Evolutionary conservation across 2,888 invertebrate species (phyloP), one percentile per base, ranked within the genome.

Genomic region (Metellina segmentata): DNA sequence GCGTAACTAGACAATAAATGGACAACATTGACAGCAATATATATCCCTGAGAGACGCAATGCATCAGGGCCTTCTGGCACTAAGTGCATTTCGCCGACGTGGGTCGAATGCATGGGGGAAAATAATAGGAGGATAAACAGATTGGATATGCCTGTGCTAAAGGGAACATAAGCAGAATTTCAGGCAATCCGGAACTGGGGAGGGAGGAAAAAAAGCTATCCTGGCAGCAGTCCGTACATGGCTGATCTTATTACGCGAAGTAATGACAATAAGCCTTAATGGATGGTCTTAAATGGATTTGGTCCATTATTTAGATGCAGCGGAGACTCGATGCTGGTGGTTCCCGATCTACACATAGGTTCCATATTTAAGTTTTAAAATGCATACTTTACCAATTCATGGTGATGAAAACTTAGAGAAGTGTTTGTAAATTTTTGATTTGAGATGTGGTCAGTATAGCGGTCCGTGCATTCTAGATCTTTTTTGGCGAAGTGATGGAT

Each of bases 1-100:
- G 87, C 87, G 87, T 87, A 87, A 87, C 87, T 19, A 79, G 87
- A 87, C 87, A 87, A 87, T 81, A 87, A 87, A 87, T 83, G 83
- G 89, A 89, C 89, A 89, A 71, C 83, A 71, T 78, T 78, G 78
- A 83, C 77, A 83, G 83, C 70, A 83, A 77, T 89, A 83, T 83
- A 83, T 78, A 72, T 78, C 83, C 83, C 78, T 20, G 19, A 51
- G 83, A 78, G 88, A 83, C 34, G 89, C 83, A 70, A 89, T 89
- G 89, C 82, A 89, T 82, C 89, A 82, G 49, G 69, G 75, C 77
- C 82, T 74, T 78, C 83, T 52, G 72, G 20, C 70, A 48, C 81
- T 87, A 81, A 87, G 87, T 87, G 72, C 81, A 79, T 72, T 87
- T 71, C 72, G 52, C 52, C 69, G 81, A 87, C 87, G 87, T 87